A percentile compares a stretch with the other conserved stretches of the same genome.
Evolutionary conservation across 2,113 vertebrate genomes (phyloP).

Genomic region (Paraplagusia blochii): DNA sequence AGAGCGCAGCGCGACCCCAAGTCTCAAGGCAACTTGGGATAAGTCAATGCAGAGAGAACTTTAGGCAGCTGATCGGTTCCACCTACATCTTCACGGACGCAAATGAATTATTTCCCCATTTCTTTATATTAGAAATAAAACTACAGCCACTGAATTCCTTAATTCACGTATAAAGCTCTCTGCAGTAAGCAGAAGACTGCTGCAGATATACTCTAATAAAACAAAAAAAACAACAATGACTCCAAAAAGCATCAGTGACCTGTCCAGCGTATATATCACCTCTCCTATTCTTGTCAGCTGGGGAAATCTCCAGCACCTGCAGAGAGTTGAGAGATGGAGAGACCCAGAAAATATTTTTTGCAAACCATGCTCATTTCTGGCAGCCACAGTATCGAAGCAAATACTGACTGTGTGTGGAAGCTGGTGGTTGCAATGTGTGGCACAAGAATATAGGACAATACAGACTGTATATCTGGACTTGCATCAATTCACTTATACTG

Average conservation of each 20-base stretch:
- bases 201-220: conserved; percentile 26
- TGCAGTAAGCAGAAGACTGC: conserved; percentile 17
- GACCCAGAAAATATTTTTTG: not conserved
- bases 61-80: no score
- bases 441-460: conserved; percentile 45
- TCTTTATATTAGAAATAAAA: conserved; percentile 36
- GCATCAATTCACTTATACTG: conserved; percentile 31
- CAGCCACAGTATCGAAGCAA: conserved; percentile 28
- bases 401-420: conserved; percentile 32
- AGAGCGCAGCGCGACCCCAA: no score
- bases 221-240: conserved; percentile 32
- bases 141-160: conserved; percentile 40
- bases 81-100: no score
- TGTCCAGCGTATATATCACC: no score
- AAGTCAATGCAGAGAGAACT: no score
- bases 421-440: conserved; percentile 47
- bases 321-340: no score
- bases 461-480: conserved; percentile 25
- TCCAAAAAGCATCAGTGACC: conserved; percentile 2
- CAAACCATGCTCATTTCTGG: conserved; percentile 45
- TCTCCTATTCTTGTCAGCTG: no score
- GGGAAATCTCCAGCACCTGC: no score
- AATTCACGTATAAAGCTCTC: conserved; percentile 24
- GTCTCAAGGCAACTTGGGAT: no score
- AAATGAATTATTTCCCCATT: no score